Evolutionary conservation across 2,888 invertebrate species (phyloP).

Genomic region (Trimorus sp.): DNA sequence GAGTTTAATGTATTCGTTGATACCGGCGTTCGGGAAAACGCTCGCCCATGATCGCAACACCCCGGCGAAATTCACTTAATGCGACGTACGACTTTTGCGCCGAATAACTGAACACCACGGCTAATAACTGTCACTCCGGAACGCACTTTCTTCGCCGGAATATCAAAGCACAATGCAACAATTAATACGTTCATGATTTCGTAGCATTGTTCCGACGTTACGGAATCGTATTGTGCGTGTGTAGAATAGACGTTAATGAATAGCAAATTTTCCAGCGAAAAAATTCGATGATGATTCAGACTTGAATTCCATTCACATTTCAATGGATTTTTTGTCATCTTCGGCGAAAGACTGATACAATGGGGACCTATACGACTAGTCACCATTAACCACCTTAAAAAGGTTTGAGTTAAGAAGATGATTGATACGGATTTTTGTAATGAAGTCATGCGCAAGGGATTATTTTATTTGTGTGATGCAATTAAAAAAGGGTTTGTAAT

Average conservation of each 20-base stretch:
- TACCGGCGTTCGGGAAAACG: slow-evolving; percentile 12
- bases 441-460: too few relatives aligned
- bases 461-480: too few relatives aligned
- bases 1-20: slow-evolving; percentile 33
- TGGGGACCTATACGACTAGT: slow-evolving; percentile 17
- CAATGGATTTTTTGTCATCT: slow-evolving; percentile 26
- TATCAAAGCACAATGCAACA: neutral
- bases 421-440: neutral
- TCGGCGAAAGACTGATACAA: slow-evolving; percentile 32
- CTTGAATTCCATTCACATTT: slow-evolving; percentile 38
- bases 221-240: slow-evolving; percentile 15
- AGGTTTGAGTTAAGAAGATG: slow-evolving; percentile 6
- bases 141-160: neutral
- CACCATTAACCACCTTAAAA: slow-evolving; percentile 33
- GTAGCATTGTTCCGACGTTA: neutral
- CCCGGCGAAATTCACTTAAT: neutral
- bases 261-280: slow-evolving; percentile 38
- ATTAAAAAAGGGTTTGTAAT: too few relatives aligned
- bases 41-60: neutral
- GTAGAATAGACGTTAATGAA: slow-evolving; percentile 24
- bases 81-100: neutral
- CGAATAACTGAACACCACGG: too few relatives aligned
- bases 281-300: slow-evolving; percentile 45
- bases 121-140: neutral
- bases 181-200: neutral